Evolutionary conservation across 2,797 vertebrate species (phyloP).

Genomic region (Chelonia mydas): DNA sequence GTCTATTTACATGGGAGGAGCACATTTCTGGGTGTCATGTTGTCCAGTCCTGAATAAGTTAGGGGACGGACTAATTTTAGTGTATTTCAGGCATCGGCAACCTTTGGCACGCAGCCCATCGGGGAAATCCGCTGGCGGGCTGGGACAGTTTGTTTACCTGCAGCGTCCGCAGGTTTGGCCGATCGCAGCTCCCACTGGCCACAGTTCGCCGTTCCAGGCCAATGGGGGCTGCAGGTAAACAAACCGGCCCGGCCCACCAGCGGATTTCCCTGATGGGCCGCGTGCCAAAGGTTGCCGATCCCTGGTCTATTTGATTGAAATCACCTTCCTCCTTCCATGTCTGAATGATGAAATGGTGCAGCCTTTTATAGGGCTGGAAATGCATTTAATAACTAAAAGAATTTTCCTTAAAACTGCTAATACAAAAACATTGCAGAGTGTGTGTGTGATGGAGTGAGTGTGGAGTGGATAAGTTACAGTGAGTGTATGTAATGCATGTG

Average conservation of each 20-base stretch:
- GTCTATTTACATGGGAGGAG: background rate
- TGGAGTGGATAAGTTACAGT: background rate
- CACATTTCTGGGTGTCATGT: accelerated
- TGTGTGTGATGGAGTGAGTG: background rate
- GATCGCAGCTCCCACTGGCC: too few relatives aligned
- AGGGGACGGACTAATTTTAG: background rate
- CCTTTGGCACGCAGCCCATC: too few relatives aligned
- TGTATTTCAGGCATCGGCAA: background rate
- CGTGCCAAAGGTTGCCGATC: too few relatives aligned
- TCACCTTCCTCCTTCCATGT: background rate
- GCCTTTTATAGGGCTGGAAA: background rate
- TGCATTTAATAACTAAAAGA: background rate
- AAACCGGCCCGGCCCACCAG: too few relatives aligned
- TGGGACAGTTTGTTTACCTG: too few relatives aligned
- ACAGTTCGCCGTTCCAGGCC: too few relatives aligned
- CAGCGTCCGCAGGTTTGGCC: too few relatives aligned
- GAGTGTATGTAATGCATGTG: background rate
- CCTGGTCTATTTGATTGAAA: background rate
- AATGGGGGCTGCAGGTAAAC: too few relatives aligned
- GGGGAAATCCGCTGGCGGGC: too few relatives aligned
- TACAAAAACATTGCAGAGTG: background rate
- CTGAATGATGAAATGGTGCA: background rate
- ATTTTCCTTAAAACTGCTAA: background rate
- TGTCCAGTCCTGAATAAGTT: background rate
- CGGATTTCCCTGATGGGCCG: too few relatives aligned